Conservation (phyloP, 2,888 invertebrate genomes). For the Drosophila bunnanda region DNA sequence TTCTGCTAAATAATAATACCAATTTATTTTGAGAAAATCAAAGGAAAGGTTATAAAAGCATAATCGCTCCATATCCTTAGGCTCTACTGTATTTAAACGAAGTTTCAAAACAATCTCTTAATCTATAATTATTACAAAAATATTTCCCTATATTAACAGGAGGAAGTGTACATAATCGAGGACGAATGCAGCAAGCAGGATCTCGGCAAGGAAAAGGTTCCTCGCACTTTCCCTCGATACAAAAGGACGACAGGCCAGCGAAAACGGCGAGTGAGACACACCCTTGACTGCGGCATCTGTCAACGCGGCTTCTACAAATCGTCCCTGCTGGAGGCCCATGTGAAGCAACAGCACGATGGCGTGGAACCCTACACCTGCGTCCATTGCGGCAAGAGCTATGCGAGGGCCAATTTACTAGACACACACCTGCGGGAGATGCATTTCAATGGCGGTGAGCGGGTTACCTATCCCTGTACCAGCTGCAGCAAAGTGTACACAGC, state of each 20-base stretch:
- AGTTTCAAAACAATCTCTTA: not conserved
- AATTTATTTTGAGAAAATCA: too few species aligned
- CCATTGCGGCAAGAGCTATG: slow-evolving; percentile 54
- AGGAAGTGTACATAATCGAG: slow-evolving; percentile 68
- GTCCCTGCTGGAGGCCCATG: slow-evolving; percentile 61
- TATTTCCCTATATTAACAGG: slow-evolving; percentile 39
- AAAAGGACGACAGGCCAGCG: not conserved
- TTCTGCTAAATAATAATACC: too few species aligned
- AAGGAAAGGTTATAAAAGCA: too few species aligned
- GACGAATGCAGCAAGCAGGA: slow-evolving; percentile 40
- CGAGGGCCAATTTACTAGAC: slow-evolving; percentile 49
- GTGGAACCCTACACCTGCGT: slow-evolving; percentile 58
- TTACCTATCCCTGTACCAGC: slow-evolving; percentile 38
- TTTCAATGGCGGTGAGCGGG: slow-evolving; percentile 4
- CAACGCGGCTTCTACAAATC: slow-evolving; percentile 64
- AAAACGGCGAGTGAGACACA: slow-evolving; percentile 38
- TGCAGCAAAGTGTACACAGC: slow-evolving; percentile 65
- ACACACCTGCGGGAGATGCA: slow-evolving; percentile 53
- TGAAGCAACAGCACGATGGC: slow-evolving; percentile 60
- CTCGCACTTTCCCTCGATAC: not conserved
- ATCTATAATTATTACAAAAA: not conserved
- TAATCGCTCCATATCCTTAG: not conserved
- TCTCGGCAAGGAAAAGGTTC: slow-evolving; percentile 47
- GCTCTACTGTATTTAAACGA: not conserved
- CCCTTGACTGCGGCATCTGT: slow-evolving; percentile 55